Evolutionary conservation across 1,140 invertebrate species (phyloP), one percentile per base, ranked within the genome.

Genomic region (Papilio aristodemus): DNA sequence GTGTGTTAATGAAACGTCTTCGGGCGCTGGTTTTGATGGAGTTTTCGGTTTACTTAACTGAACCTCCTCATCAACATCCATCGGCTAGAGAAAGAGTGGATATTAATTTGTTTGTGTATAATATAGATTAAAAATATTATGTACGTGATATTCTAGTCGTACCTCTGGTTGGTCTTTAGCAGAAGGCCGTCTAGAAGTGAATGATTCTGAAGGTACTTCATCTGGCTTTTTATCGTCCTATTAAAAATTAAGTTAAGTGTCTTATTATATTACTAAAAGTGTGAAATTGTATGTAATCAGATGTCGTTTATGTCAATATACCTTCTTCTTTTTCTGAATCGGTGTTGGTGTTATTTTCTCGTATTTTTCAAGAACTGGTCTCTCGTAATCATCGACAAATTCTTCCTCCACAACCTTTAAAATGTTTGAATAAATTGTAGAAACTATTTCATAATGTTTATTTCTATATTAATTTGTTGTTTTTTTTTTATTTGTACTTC

Each of bases 281-380:
- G 27, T 54, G 27, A 32, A 46, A 39, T 66, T 39, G 13, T 39
- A 59, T 73, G 67, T 71, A 64, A 73, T 43, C 27, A 62, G 8
- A 11, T 69, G 41, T 36, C 17, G 43, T 62, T 71, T 41, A 13
- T 32, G 39, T 39, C 57, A 66, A 71, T 85, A 75, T 91, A 87
- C 87, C 87, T 92, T 90, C 73, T 87, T 89, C 84, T 88, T 91
- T 89, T 91, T 92, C 75, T 91, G 87, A 68, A 78, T 69, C 11
- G 90, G 89, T 78, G 90, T 92, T 27, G 91, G 90, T 79, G 90
- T 82, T 32, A 92, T 90, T 81, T 92, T 92, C 71, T 93, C 92
- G 75, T 92, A 94, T 88, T 94, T 94, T 80, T 95, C 94, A 14
- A 95, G 91, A 7, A 94, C 94, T 4, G 94, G 88, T 70, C 94